Evolutionary conservation across 64 coral and sea anemone species (phyloP).

Genomic region (Hydrozoanthus tunicans): DNA sequence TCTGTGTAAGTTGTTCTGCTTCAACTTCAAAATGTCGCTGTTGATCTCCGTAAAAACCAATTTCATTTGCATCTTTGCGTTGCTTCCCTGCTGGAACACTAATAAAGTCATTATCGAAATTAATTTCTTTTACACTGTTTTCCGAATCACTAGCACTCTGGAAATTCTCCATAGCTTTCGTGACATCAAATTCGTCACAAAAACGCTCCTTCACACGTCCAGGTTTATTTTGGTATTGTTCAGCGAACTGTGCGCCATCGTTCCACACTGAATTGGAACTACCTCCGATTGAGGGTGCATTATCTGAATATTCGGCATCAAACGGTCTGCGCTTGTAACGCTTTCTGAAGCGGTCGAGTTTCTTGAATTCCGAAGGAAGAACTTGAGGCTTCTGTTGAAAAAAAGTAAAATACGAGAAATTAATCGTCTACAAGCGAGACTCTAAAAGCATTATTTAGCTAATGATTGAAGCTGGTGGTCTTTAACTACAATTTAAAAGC

Average conservation of each 20-base stretch:
- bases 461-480: too few relatives aligned
- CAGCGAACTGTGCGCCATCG: slow-evolving; percentile 68
- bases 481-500: not conserved
- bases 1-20: not conserved
- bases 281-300: not conserved
- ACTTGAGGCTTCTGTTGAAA: slow-evolving; percentile 64
- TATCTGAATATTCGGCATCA: slow-evolving; percentile 62
- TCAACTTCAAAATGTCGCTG: not conserved
- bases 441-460: not conserved
- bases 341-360: slow-evolving; percentile 60
- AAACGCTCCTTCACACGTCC: slow-evolving; percentile 55
- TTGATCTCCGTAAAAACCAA: not conserved
- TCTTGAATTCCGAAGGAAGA: slow-evolving; percentile 63
- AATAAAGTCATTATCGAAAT: not conserved
- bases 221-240: slow-evolving; percentile 61
- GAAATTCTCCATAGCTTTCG: slow-evolving; percentile 5
- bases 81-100: not conserved
- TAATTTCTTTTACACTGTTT: not conserved
- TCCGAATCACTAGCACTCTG: slow-evolving; percentile 30
- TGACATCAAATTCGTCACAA: not conserved
- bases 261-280: slow-evolving; percentile 63
- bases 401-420: not conserved
- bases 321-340: slow-evolving; percentile 46
- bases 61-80: not conserved
- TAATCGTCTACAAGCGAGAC: not conserved